Percentiles rank a stretch among this genome's conserved stretches.
Evolutionary conservation across 23 tunicate species (phyloP).

Genomic region (Botrylloides violaceus): DNA sequence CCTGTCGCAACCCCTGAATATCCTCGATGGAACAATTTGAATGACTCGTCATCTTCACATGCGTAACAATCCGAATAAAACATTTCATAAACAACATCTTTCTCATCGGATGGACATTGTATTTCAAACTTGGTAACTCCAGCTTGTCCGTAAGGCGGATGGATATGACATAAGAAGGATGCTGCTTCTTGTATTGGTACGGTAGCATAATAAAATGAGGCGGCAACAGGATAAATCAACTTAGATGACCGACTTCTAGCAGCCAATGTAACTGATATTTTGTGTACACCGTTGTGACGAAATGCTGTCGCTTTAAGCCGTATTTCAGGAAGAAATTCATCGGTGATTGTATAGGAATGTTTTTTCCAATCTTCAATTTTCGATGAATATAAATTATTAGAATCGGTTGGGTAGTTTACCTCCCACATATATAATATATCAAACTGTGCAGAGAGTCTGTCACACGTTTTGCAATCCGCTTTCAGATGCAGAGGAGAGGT

Average conservation of each 20-base stretch:
- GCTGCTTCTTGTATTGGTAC: not conserved
- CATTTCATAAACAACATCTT: not conserved
- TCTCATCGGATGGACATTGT: not conserved
- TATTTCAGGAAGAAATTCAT: not conserved
- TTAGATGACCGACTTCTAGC: not conserved
- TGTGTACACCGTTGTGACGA: not conserved
- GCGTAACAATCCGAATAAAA: not conserved
- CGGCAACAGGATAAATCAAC: not conserved
- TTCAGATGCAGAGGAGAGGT: not conserved
- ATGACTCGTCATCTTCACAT: not conserved
- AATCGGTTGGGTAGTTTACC: not conserved
- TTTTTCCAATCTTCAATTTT: not conserved
- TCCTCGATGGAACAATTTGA: not conserved
- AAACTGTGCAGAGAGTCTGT: not conserved
- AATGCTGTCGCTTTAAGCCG: not conserved
- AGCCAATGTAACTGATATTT: not conserved
- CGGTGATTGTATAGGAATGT: not conserved
- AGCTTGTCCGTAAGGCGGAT: not conserved
- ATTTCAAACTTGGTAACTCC: not conserved
- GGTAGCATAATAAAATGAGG: not conserved
- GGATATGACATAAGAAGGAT: not conserved
- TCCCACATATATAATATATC: not conserved
- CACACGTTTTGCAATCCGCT: not conserved
- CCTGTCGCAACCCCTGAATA: not conserved
- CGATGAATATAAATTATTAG: not conserved